Conservation (phyloP, 2,113 vertebrate genomes). For the Rhodinocichla rosea region DNA sequence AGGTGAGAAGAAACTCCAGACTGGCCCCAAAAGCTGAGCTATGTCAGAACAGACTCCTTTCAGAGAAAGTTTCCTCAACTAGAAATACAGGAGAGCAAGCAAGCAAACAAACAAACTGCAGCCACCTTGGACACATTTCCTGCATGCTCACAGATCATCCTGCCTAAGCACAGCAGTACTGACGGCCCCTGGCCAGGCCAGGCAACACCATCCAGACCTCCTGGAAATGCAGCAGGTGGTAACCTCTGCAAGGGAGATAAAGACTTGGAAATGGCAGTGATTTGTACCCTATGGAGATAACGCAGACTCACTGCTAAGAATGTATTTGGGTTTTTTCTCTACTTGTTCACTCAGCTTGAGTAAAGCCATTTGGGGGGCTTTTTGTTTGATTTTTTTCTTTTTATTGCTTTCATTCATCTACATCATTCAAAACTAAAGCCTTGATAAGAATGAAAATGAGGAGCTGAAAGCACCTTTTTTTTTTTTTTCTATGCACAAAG, state of each 20-base stretch:
- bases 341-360: not conserved
- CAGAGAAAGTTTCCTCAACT: not conserved
- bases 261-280: conserved; percentile 5
- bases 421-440: not conserved
- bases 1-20: not conserved
- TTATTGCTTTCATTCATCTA: not conserved
- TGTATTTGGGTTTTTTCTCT: not conserved
- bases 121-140: not conserved
- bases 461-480: not conserved
- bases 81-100: not conserved
- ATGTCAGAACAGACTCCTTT: not conserved
- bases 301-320: not conserved
- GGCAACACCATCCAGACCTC: not conserved
- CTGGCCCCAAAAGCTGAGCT: not conserved
- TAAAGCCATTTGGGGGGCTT: not conserved
- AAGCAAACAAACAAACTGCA: not conserved
- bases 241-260: conserved; percentile 48
- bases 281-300: not conserved
- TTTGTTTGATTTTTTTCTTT: not conserved
- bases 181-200: not conserved
- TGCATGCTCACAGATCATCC: not conserved
- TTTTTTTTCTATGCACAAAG: not conserved
- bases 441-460: not conserved
- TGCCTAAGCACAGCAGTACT: not conserved
- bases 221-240: conserved; percentile 27